Percentiles rank a stretch among this genome's conserved stretches.
Conservation (phyloP, 2,797 vertebrate genomes). For the Linurgus olivaceus region DNA sequence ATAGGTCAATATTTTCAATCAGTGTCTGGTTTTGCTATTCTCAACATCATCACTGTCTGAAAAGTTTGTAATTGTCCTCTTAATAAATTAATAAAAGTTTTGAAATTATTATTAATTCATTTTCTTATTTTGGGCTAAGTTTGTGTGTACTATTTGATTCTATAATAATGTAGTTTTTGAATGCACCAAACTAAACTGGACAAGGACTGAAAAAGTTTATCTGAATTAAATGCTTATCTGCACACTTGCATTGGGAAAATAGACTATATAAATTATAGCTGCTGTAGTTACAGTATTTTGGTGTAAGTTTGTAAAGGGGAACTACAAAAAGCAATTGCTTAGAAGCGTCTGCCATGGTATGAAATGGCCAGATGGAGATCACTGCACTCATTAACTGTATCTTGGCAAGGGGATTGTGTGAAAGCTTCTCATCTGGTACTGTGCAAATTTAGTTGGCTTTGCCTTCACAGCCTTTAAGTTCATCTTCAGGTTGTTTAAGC, state of each 20-base stretch:
- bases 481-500: not conserved
- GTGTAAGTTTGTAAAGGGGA: not conserved
- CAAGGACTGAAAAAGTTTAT: not conserved
- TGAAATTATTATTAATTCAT: not conserved
- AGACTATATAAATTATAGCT: not conserved
- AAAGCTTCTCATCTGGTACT: not conserved
- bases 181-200: not conserved
- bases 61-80: not conserved
- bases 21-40: not conserved
- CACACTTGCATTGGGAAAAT: not conserved
- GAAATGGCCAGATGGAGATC: not conserved
- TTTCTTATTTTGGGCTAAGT: not conserved
- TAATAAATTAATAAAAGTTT: not conserved
- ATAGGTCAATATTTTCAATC: not conserved
- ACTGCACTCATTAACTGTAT: not conserved
- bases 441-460: not conserved
- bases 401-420: not conserved
- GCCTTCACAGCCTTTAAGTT: not conserved
- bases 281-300: not conserved
- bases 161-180: not conserved
- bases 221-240: not conserved
- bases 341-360: not conserved
- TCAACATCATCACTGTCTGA: not conserved
- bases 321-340: not conserved
- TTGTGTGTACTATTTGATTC: not conserved